These are phyloP conservation scores for Enteromius paludinosus DNA, from an alignment of 2,797 vertebrate species.

Conservation along the genomic window DNA sequence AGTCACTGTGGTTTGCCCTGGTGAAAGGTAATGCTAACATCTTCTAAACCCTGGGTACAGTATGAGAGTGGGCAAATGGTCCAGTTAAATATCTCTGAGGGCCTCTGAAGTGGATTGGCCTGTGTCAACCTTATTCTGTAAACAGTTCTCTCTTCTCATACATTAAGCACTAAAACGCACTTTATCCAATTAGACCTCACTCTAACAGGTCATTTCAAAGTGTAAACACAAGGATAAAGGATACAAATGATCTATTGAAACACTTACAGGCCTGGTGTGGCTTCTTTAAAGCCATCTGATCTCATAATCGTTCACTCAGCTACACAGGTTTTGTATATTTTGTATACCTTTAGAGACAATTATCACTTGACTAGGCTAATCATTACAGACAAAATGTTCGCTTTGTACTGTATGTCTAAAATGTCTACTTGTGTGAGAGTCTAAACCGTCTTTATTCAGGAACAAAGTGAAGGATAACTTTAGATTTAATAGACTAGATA, in stretches of 20 bases:
- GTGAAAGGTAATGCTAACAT: conserved; percentile 35
- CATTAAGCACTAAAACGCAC: conserved; percentile 15
- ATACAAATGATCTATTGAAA: conserved; percentile 32
- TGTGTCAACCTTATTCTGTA: conserved; percentile 50
- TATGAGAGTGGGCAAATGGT: conserved; percentile 22
- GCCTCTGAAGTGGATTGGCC: conserved; percentile 40
- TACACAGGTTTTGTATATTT: neutral
- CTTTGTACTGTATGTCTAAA: neutral
- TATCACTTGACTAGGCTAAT: neutral
- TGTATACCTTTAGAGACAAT: neutral
- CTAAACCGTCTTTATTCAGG: neutral
- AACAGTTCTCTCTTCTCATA: conserved; percentile 23
- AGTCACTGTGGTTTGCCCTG: conserved; percentile 24
- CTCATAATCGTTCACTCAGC: conserved; percentile 4
- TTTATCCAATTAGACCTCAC: conserved; percentile 32
- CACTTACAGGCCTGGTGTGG: neutral
- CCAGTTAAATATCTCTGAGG: conserved; percentile 36
- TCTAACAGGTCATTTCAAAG: conserved; percentile 8
- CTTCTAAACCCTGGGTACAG: conserved; percentile 7
- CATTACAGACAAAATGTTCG: neutral
- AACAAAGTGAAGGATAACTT: neutral
- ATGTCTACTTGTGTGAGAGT: neutral
- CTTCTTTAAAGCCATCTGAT: conserved; percentile 12
- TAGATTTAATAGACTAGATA: neutral
- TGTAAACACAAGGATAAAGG: conserved; percentile 26